Evolutionary conservation across 2,113 vertebrate genomes (phyloP).

Genomic region (Amblyornis subalaris): DNA sequence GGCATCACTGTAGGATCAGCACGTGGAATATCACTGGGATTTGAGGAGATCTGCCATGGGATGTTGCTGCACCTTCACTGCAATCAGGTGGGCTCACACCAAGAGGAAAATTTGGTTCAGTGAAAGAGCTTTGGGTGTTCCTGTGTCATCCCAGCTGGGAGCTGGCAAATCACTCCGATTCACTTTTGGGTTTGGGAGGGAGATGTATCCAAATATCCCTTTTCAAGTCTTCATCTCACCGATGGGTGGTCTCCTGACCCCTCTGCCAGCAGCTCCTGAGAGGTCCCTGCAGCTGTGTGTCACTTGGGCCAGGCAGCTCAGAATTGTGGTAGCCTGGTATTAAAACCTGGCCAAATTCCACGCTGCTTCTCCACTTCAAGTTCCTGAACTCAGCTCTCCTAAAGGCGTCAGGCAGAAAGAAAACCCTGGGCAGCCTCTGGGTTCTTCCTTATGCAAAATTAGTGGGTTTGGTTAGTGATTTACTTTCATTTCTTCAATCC

Average conservation of each 20-base stretch:
- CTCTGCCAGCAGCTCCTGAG: neutral
- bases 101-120: neutral
- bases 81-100: neutral
- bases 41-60: neutral
- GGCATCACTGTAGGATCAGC: neutral
- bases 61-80: neutral
- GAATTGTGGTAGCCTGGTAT: neutral
- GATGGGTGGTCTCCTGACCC: neutral
- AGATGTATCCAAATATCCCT: neutral
- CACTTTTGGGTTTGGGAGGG: neutral
- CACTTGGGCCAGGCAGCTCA: neutral
- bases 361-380: rapidly evolving
- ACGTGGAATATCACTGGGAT: neutral
- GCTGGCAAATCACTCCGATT: neutral
- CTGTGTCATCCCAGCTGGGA: neutral
- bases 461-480: neutral
- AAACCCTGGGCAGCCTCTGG: neutral
- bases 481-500: neutral
- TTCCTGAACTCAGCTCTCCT: neutral
- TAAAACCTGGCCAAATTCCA: neutral
- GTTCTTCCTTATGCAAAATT: neutral
- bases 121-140: neutral
- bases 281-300: neutral
- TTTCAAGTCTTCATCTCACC: neutral
- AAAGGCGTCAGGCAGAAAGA: neutral